A percentile compares a stretch with the other conserved stretches of the same genome.
These are phyloP conservation scores for Cantharis nigra DNA, from an alignment of 2,888 invertebrate genomes.

Conservation along the genomic window DNA sequence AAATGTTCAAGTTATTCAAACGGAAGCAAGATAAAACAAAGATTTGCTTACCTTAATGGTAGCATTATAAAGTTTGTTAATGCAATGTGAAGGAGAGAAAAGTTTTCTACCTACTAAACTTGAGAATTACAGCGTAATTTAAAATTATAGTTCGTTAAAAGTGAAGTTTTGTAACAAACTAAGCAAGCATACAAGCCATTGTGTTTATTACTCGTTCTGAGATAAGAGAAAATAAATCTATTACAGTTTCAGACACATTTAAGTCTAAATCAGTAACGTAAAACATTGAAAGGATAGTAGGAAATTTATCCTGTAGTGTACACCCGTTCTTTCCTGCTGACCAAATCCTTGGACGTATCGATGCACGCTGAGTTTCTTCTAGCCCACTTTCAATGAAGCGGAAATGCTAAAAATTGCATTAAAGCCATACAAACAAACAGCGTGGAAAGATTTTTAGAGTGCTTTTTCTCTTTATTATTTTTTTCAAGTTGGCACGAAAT, in stretches of 20 bases:
- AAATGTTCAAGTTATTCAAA: neutral
- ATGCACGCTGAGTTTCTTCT: slow-evolving; percentile 42
- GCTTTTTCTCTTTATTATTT: neutral
- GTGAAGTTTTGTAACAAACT: neutral
- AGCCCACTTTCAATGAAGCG: slow-evolving; percentile 32
- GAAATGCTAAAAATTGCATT: slow-evolving; percentile 23
- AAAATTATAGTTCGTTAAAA: neutral
- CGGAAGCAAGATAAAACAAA: neutral
- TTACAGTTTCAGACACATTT: slow-evolving; percentile 24
- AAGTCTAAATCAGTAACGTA: slow-evolving; percentile 24
- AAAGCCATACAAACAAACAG: slow-evolving; percentile 7
- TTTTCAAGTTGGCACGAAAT: neutral
- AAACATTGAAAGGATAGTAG: slow-evolving; percentile 36
- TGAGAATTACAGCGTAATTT: neutral
- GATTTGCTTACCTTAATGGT: neutral
- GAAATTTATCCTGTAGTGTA: slow-evolving; percentile 41
- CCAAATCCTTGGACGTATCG: slow-evolving; percentile 43
- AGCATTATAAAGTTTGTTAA: neutral
- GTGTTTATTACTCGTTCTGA: slow-evolving; percentile 1
- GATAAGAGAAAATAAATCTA: slow-evolving; percentile 21
- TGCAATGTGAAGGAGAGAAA: neutral
- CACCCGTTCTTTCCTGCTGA: slow-evolving; percentile 43
- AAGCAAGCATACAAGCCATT: neutral
- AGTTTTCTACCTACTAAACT: slow-evolving; percentile 1
- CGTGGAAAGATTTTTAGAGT: neutral